Base-by-base conservation (phyloP, 2,797 vertebrate species). In the Borostomias antarcticus region DNA sequence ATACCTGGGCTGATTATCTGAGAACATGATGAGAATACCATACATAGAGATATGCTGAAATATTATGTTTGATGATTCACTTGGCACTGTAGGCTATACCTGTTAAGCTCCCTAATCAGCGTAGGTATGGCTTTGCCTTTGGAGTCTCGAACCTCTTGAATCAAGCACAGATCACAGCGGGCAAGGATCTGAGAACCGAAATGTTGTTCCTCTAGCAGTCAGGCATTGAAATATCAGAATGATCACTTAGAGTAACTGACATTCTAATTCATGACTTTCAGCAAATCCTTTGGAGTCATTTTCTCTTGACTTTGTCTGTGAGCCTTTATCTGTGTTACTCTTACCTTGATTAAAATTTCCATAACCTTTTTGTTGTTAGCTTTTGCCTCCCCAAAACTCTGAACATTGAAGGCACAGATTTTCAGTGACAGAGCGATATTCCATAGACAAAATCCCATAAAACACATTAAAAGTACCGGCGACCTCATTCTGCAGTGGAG, bases 91-190 rank as follows among this genome's bases (percentile, higher is more conserved):
- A 9, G 26, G 45, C 23, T 50, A 2, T 82, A 95, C 94, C 90
- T 88, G 84, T 94, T 95, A 4, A 95, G 89, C 43, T 82, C 85
- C 32, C 78, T 78, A 7, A 95, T 79, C 65, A 95, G 81, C 13
- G 73, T 63, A 62, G 75, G 79, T 25, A 94, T 71, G 2, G 89
- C 93, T 79, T 80, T 64, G 45, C 93, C 92, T 79, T 88, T 93
- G 9, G 87, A 85, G 75, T 95, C 94, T 70, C 94, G 75, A 33
- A 95, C 94, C 69, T 95, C 94, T 67, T 95, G 94, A 79, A 95
- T 84, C 0, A 93, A 90, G 79, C 88, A 87, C 68, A 94, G 77
- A 74, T 94, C 94, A 69, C 90, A 95, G 40, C 94, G 91, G 72
- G 90, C 90, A 15, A 95, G 78, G 54, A 94, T 94, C 94, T 95